Evolutionary conservation across 2,797 vertebrate species (phyloP), one percentile per base, ranked within the genome.

Genomic region (Kryptopterus vitreolus): DNA sequence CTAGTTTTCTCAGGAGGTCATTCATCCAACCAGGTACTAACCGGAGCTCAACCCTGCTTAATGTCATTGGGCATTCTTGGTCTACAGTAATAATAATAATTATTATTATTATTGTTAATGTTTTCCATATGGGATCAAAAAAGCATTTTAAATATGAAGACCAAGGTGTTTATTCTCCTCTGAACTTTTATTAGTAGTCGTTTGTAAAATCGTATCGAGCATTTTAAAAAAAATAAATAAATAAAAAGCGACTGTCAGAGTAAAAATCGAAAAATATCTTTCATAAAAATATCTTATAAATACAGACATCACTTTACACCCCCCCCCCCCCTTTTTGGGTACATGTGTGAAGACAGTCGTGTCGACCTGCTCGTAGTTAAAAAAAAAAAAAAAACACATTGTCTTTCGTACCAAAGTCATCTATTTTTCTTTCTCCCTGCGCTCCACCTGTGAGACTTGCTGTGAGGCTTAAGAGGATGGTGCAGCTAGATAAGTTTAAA

Each of bases 401-500:
- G 18, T 33, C 69, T 31, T 59, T 13, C 20, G 22, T 26, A 58
- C 18, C 43, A 43, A 38, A 57, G 35, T 55, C 59, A 43, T 46
- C n/a, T 43, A n/a, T 38, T 38, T 66, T 65, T 46, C 35, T 65
- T 35, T 46, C 22, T 58, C 50, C 16, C 5, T 35, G 38, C 31
- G 52, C 38, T 66, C 10, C 22, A 72, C 50, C 55, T 76, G 20
- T 33, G 68, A 58, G 80, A 55, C n/a, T 61, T 76, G 46, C 59
- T 71, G 11, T 63, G 59, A 65, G 80, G 61, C 59, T 77, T 62
- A 52, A 71, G 46, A 43, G 22, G 76, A 62, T 73, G 68, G 24
- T 58, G 74, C 57, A 59, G 53, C 38, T 46, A 66, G 18, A 58
- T 81, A 68, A 71, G 26, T 33, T 33, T 46, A 48, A 65, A 77